phyloP scores from a whole-genome alignment of 2,113 vertebrate genomes.

The Amia ocellicauda region DNA sequence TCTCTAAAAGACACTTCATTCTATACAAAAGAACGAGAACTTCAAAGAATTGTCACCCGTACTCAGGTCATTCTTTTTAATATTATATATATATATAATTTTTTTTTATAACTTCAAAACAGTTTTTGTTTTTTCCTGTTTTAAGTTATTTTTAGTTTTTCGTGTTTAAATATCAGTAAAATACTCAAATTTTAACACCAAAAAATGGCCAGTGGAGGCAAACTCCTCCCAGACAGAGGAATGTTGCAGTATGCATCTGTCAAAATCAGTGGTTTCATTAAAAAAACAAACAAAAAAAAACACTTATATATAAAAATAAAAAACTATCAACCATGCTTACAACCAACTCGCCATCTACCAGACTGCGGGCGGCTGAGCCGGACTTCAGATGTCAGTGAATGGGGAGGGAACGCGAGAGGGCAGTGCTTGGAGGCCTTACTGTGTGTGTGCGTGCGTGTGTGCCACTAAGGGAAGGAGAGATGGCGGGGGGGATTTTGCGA shows the following conservation, averaged over 20 bases:
- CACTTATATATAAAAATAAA: no score
- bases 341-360: conserved; percentile 11
- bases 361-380: neutral
- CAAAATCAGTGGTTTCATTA: conserved; percentile 43
- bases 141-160: conserved; percentile 21
- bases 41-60: conserved; percentile 56
- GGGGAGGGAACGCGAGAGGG: neutral
- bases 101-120: conserved; percentile 36
- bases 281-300: conserved; percentile 31
- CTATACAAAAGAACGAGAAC: conserved; percentile 64
- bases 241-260: conserved; percentile 60
- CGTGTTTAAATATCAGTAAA: conserved; percentile 39
- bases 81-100: conserved; percentile 44
- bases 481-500: neutral
- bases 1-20: conserved; percentile 44
- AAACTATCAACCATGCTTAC: conserved; percentile 10
- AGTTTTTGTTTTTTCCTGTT: conserved; percentile 12
- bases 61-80: conserved; percentile 48
- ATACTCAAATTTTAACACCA: conserved; percentile 42
- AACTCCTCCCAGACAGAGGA: conserved; percentile 54
- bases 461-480: neutral
- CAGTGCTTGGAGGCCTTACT: neutral
- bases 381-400: conserved; percentile 9
- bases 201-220: conserved; percentile 37
- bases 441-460: no score